Evolutionary conservation across 1,140 invertebrate species (phyloP), one percentile per base, ranked within the genome.

Genomic region (Copidosoma floridanum): DNA sequence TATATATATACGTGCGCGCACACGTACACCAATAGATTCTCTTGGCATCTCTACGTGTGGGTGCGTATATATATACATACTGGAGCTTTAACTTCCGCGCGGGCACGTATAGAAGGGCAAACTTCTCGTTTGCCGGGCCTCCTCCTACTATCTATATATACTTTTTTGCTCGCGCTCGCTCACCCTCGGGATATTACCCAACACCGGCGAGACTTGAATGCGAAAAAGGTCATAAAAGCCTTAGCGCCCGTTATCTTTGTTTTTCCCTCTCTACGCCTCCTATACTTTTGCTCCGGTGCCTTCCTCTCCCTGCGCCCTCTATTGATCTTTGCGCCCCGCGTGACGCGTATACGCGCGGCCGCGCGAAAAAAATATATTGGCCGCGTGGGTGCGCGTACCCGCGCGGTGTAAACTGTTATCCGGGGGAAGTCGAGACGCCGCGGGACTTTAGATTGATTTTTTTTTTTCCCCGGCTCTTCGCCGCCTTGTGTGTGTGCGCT

Each of bases 131-230:
- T 40, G 56, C 56, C 61, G 61, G 29, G 29, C 62, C 46, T 37
- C 43, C 32, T 47, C 51, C 29, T 12, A 32, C 29, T 12, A 32
- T 18, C 26, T 8, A 26, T 32, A n/a, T n/a, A 12, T 38, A 29
- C 60, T 41, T 47, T 27, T 18, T 12, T 24, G 0, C 8, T 41
- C 18, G 8, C 54, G 1, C 21, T n/a, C 63, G 61, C 67, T 52
- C 68, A 68, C 67, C 66, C 65, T 68, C 67, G 68, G 65, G 75
- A 77, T 78, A 78, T 79, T 77, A 76, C 71, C 75, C 69, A 66
- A 70, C 69, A 71, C 66, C 55, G 67, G 65, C 76, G 72, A 73
- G 77, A 70, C 69, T 68, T 76, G 77, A 78, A 78, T 78, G 71
- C 74, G 72, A 72, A 77, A 77, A 67, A 68, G 65, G 66, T 75